These are phyloP conservation scores for Actenoides hombroni DNA, from an alignment of 2,113 vertebrate species.

Conservation along the genomic window DNA sequence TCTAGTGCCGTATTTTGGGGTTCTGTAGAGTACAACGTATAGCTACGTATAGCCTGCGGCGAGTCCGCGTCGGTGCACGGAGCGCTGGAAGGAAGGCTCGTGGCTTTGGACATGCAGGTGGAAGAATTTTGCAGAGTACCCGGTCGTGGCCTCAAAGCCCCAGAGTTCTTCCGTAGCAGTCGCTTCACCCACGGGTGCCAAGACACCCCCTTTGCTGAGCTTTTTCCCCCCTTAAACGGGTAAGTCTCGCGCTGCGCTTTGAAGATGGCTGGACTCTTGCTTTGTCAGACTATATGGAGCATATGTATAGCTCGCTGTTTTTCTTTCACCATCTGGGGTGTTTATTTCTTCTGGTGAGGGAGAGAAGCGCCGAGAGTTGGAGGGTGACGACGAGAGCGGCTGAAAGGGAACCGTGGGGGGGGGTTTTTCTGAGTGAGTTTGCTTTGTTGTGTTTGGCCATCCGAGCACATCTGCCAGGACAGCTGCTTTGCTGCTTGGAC, in stretches of 20 bases:
- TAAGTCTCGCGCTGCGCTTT: background rate
- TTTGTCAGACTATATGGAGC: background rate
- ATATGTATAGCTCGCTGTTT: slow-evolving; percentile 23
- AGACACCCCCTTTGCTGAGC: background rate
- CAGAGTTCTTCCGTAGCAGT: background rate
- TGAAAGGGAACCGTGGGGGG: background rate
- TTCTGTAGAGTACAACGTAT: background rate
- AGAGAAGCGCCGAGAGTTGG: background rate
- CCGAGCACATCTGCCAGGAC: background rate
- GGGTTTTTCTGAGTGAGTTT: background rate
- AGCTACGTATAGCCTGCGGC: background rate
- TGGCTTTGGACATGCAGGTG: background rate
- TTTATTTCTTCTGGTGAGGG: background rate
- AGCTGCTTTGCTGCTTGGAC: background rate
- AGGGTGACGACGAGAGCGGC: background rate
- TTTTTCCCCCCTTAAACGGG: background rate
- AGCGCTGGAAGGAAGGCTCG: background rate
- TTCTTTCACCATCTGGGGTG: background rate
- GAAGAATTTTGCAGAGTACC: background rate
- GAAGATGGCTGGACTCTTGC: background rate
- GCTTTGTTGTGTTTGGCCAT: background rate
- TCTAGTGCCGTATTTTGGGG: background rate
- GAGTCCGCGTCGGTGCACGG: rapidly evolving
- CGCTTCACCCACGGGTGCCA: background rate
- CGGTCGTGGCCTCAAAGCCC: background rate